These are phyloP conservation scores for Paragorgia papillata DNA, from an alignment of 92 coral and sea anemone genomes.

Conservation along the genomic window DNA sequence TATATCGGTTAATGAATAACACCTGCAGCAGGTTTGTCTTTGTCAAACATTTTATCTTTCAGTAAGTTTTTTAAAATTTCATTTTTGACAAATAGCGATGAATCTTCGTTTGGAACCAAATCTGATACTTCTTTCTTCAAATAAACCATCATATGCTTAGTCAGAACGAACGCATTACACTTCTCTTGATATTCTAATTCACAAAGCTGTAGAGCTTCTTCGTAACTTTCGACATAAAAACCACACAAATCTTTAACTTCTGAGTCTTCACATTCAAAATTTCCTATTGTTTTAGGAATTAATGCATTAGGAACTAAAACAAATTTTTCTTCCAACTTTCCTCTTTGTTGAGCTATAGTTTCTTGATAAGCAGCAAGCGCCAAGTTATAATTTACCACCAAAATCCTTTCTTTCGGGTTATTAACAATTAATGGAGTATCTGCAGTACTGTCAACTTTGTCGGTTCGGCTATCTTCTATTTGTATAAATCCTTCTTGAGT, in stretches of 20 bases:
- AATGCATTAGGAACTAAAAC: conserved; percentile 7
- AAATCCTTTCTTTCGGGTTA: conserved; percentile 14
- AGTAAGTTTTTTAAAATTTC: conserved; percentile 7
- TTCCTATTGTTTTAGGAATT: conserved; percentile 36
- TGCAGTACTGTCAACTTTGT: background rate
- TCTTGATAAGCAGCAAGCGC: conserved; percentile 25
- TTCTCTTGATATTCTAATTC: conserved; percentile 33
- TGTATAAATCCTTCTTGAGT: conserved; percentile 5
- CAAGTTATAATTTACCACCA: conserved; percentile 24
- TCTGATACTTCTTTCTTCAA: conserved; percentile 8
- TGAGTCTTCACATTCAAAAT: conserved; percentile 61
- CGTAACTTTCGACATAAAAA: conserved; percentile 49
- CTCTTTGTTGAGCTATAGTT: conserved; percentile 25
- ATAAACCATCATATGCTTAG: conserved; percentile 44
- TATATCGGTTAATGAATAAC: no score
- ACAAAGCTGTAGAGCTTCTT: conserved; percentile 59
- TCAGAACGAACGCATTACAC: conserved; percentile 64
- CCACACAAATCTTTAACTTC: conserved; percentile 53
- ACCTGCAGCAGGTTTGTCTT: no score
- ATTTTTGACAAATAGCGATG: conserved; percentile 31
- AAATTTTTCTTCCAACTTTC: conserved; percentile 17
- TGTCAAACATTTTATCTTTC: background rate
- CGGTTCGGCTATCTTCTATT: background rate
- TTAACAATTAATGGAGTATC: conserved; percentile 13
- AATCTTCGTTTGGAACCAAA: conserved; percentile 5